Evolutionary conservation across 1,140 invertebrate species (phyloP), one percentile per base, ranked within the genome.

Genomic region (Araneus ventricosus): DNA sequence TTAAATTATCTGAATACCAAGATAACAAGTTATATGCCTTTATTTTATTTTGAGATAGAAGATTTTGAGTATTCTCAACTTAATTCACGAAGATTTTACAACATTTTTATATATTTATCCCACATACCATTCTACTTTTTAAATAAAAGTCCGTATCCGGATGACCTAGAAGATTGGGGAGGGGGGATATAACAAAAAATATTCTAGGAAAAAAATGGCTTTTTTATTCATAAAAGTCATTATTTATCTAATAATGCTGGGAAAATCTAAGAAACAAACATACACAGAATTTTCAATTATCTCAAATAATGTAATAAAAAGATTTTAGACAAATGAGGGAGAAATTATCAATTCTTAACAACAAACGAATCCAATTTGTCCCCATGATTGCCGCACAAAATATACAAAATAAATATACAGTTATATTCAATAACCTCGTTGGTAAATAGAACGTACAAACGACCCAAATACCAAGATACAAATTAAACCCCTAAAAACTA

Each of bases 371-470:
- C 45, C 41, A 27, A 45, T 52, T 45, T 45, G n/a, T 84, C 1
- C 22, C 34, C 67, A 4, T 30, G 27, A 5, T 22, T 10, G 37
- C 4, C 6, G 20, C 27, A 34, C 0, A 37, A 3, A 75, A 34
- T 10, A 75, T 75, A 1, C 14, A 1, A 34, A 22, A 75, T 75
- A 14, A 75, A 75, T 34, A 34, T 4, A 75, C 34, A 20, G 39
- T 7, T 24, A 0, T 30, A 86, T 86, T 86, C 45, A 86, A 86
- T 86, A 57, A 59, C 22, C 24, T 59, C 30, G 14, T 59, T 63
- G 30, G 7, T 57, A 57, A 59, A 63, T 34, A 61, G 57, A 86
- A 37, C 52, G 20, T 63, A 86, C 84, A 86, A 63, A 86, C 30
- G 52, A 59, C 52, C 57, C 52, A 37, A 24, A 86, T 86, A 22